A percentile compares a stretch with the other conserved stretches of the same genome.
Conservation (phyloP, 2,888 invertebrate species). For the Latrodectus elegans region DNA sequence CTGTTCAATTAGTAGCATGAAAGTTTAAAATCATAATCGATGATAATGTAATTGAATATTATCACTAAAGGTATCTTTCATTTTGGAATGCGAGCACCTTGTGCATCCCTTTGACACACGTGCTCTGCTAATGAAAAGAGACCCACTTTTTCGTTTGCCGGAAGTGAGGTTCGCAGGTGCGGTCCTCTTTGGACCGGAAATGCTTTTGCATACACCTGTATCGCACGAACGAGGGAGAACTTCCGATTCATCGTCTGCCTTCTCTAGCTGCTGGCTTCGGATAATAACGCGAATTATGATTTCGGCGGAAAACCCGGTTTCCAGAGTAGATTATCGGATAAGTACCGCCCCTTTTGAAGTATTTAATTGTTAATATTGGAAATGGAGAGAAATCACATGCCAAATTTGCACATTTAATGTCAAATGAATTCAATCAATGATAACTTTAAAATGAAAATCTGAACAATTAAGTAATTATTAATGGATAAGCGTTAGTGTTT, state of each 20-base stretch:
- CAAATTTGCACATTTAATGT: too few relatives aligned
- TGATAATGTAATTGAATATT: neutral
- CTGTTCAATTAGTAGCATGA: too few relatives aligned
- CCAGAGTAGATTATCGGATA: constrained; percentile 35
- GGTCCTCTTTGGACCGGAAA: constrained; percentile 41
- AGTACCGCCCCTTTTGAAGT: constrained; percentile 4
- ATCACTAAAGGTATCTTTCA: neutral
- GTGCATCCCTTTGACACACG: constrained; percentile 6
- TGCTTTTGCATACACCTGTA: constrained; percentile 42
- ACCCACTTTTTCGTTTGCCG: constrained; percentile 43
- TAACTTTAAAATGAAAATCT: too few relatives aligned
- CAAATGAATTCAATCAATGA: too few relatives aligned
- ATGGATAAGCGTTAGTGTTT: too few relatives aligned
- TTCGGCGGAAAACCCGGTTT: constrained; percentile 25
- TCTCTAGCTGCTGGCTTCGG: constrained; percentile 22
- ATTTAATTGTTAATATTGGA: constrained; percentile 6
- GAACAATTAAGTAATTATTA: too few relatives aligned
- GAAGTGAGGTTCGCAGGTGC: constrained; percentile 46
- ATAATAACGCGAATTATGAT: constrained; percentile 43
- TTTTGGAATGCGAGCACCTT: neutral
- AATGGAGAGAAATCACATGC: neutral
- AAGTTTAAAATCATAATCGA: too few relatives aligned
- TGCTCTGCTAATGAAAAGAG: constrained; percentile 12
- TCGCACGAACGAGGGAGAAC: constrained; percentile 36
- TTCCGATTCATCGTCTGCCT: constrained; percentile 36